Conservation (phyloP, 2,797 vertebrate genomes). For the Enteromius paludinosus region DNA sequence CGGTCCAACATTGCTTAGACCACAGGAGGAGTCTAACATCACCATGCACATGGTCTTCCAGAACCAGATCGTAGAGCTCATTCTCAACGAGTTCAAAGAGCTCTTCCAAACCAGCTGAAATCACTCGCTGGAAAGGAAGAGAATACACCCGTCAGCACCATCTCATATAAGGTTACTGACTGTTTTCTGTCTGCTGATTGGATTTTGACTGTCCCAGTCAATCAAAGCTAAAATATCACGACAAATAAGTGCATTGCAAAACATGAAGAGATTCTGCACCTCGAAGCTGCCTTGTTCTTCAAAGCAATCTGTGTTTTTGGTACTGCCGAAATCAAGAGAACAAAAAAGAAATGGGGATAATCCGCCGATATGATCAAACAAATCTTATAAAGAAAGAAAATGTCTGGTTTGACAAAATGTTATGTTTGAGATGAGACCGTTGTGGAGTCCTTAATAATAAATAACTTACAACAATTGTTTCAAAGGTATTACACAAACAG, state of each 20-base stretch:
- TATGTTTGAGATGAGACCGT: neutral
- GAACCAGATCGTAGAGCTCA: slow-evolving; percentile 93
- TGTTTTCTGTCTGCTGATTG: neutral
- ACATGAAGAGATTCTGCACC: neutral
- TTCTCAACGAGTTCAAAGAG: slow-evolving; percentile 83
- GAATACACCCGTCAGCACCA: neutral
- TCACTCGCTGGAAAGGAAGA: neutral
- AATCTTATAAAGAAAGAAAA: neutral
- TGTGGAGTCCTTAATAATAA: neutral
- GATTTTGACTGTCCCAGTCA: neutral
- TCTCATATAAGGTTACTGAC: neutral
- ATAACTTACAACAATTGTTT: neutral
- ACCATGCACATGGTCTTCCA: slow-evolving; percentile 94
- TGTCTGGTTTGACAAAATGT: neutral
- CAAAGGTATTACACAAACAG: slow-evolving; percentile 2
- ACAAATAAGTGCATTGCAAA: neutral
- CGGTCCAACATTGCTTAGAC: slow-evolving; percentile 90
- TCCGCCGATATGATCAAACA: neutral
- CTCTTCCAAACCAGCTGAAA: slow-evolving; percentile 78
- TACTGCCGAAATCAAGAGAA: slow-evolving; percentile 6
- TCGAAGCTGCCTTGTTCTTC: neutral
- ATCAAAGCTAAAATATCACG: neutral
- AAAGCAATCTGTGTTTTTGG: slow-evolving; percentile 18
- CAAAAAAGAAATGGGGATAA: neutral
- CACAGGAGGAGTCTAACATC: slow-evolving; percentile 87